Evolutionary conservation across 2,888 invertebrate species (phyloP).

Genomic region (Unio delphinus): DNA sequence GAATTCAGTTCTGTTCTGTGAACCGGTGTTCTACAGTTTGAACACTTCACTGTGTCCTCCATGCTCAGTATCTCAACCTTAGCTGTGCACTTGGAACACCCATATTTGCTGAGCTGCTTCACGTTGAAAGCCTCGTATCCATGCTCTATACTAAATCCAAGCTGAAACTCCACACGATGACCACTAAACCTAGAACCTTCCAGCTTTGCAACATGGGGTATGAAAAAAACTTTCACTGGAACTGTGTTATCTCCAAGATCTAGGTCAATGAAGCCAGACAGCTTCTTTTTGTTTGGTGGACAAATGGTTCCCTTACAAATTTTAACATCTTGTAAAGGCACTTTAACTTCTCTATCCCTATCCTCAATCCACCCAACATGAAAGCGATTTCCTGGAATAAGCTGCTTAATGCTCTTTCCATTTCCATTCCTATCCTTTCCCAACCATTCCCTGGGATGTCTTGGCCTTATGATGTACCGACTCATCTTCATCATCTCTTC

Average conservation of each 20-base stretch:
- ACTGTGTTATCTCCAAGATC: conserved; percentile 24
- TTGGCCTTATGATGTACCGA: conserved; percentile 28
- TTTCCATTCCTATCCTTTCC: conserved; percentile 17
- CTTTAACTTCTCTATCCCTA: too few species aligned
- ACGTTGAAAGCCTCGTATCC: conserved; percentile 33
- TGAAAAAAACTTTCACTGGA: conserved; percentile 17
- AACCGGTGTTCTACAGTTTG: conserved; percentile 16
- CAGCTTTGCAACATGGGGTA: conserved; percentile 18
- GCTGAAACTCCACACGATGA: conserved; percentile 25
- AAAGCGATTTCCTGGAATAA: conserved; percentile 8
- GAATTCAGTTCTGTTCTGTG: neutral
- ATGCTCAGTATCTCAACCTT: conserved; percentile 20
- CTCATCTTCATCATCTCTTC: conserved; percentile 27
- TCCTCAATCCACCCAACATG: too few species aligned
- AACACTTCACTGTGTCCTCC: conserved; percentile 4
- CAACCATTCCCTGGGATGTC: conserved; percentile 44
- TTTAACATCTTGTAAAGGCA: neutral
- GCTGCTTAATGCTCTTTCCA: conserved; percentile 9
- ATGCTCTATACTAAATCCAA: conserved; percentile 25
- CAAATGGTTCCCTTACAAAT: conserved; percentile 37
- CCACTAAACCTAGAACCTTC: conserved; percentile 20
- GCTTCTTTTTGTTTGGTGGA: conserved; percentile 33
- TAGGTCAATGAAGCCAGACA: conserved; percentile 25
- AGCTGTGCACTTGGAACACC: conserved; percentile 17
- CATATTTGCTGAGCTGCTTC: conserved; percentile 14